Evolutionary conservation across 2,113 vertebrate species (phyloP).

Genomic region (Reinhardtius hippoglossoides): DNA sequence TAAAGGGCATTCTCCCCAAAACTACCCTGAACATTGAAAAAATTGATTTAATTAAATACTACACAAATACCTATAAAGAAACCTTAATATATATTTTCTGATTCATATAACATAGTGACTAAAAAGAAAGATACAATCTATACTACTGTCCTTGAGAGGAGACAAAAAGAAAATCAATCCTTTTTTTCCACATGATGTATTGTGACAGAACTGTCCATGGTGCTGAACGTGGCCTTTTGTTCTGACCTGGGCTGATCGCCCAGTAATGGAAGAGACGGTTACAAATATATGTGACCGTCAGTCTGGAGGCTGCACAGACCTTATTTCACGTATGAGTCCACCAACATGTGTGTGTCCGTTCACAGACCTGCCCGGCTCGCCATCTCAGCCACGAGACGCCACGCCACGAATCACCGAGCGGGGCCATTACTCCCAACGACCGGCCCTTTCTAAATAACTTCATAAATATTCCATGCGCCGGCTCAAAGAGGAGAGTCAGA

Average conservation of each 20-base stretch:
- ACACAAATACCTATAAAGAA: not conserved
- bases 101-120: not conserved
- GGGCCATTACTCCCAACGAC: slow-evolving; percentile 65
- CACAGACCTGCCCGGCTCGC: slow-evolving; percentile 33
- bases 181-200: slow-evolving; percentile 4
- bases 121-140: not conserved
- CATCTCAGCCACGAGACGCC: slow-evolving; percentile 45
- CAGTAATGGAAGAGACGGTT: slow-evolving; percentile 9
- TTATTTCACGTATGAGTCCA: not conserved
- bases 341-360: not conserved
- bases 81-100: not conserved
- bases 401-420: slow-evolving; percentile 68
- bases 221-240: slow-evolving; percentile 43
- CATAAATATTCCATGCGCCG: slow-evolving; percentile 76
- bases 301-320: not conserved
- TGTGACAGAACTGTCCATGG: slow-evolving; percentile 40
- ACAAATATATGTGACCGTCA: slow-evolving; percentile 18
- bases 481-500: slow-evolving; percentile 46
- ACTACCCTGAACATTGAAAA: not conserved
- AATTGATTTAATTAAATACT: not conserved
- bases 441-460: slow-evolving; percentile 68
- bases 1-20: not conserved
- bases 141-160: not conserved
- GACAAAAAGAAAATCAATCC: slow-evolving; percentile 10
- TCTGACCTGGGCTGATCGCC: slow-evolving; percentile 29